Evolutionary conservation across 2,113 vertebrate species (phyloP), one percentile per base, ranked within the genome.

Genomic region (Carassius gibelio): DNA sequence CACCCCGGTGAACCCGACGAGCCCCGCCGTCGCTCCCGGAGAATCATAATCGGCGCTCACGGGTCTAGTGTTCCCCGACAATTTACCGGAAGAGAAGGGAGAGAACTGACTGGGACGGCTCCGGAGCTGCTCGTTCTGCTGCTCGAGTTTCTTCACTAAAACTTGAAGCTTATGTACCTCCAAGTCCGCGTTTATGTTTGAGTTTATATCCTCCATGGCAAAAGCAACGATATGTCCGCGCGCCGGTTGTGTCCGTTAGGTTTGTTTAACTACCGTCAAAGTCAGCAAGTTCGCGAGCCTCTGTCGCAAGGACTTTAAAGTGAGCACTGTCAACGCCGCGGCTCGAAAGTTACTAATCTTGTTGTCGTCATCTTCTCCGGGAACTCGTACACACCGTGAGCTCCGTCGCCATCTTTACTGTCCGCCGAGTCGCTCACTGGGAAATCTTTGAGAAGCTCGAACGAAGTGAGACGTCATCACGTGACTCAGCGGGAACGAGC

Each of bases 131-230:
- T 99, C 96, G 61, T 98, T 98, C 87, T 99, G 97, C 91, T 97
- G 97, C 87, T 99, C 97, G 86, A 99, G 96, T 92, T 97, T 98
- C 95, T 97, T 97, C 86, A 99, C 97, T 92, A 99, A 93, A 93
- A 98, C 97, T 94, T 98, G 97, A 64, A 99, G 97, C 95, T 99
- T 98, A 93, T 97, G 95, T 94, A 98, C 97, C 95, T 99, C 97
- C 93, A 97, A 91, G 95, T 99, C 97, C 79, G 97, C 97, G 93
- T 96, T 98, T 91, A 99, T 95, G 89, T 96, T 97, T 75, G 96
- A 97, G 94, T 96, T 97, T 59, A 96, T 95, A 91, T 99, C 97
- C 95, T 98, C 97, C 97, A 99, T 98, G 89, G 92, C 61, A 30
- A 26, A 79, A 62, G n/a, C 19, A 52, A 76, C 13, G 77, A 48